Base-by-base conservation (phyloP, 2,797 vertebrate species). In the Dendrocincla tyrannina region DNA sequence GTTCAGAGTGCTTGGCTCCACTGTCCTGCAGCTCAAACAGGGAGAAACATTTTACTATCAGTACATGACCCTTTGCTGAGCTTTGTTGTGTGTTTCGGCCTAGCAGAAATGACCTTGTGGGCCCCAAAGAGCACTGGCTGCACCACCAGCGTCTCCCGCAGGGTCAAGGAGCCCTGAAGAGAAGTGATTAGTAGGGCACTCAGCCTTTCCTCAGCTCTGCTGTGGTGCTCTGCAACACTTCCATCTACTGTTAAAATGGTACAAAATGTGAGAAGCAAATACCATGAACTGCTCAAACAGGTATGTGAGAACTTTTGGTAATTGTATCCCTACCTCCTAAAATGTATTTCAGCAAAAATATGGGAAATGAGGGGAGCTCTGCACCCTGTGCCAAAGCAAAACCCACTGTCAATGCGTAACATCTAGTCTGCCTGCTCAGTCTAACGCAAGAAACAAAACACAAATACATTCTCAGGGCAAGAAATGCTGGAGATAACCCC, bases 1-100 rank as follows among this genome's bases (percentile, higher is more conserved):
- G 10, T 4, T 46, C 42, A 16, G 13, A 22, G 18, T 1, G 3
- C 11, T 28, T 28, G 39, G 32, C 33, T 53, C 28, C 8, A 12
- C 53, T 14, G 7, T 19, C 18, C 64, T 32, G 19, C 55, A 49
- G 70, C 60, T 81, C 42, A 18, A 18, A 5, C 5, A 20, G 39
- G 12, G 32, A 19, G 13, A 17, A 64, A 18, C 95, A 95, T 85
- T 98, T 97, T 41, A 91, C 9, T 95, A 55, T 88, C 97, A 12
- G 94, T 93, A 84, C 98, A 98, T 3, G 97, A 98, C 63, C 97
- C 98, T 12, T 97, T 95, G 77, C 98, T 98, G 80, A 98, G 98
- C 68, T 98, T 96, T 87, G 98, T 95, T 97, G 97, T 97, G 88
- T 97, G 98, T 98, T 98, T 98, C 95, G 98, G 93, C 97, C 98